Conservation (phyloP, 2,888 invertebrate genomes). For the Lycocerus yunnanus region DNA sequence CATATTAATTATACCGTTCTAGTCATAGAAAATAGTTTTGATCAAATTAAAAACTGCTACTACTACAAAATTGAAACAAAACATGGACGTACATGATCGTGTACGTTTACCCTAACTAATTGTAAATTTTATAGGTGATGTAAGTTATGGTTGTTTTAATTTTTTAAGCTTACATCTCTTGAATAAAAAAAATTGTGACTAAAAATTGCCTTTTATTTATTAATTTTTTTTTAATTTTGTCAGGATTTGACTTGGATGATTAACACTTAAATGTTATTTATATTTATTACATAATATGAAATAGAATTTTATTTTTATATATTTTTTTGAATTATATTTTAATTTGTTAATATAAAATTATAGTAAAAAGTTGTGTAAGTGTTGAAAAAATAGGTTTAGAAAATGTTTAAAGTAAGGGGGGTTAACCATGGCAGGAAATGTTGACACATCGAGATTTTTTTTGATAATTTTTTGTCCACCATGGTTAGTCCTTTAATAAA, state of each 20-base stretch:
- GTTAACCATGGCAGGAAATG: neutral
- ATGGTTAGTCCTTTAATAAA: neutral
- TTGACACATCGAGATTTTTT: neutral
- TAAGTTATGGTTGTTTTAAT: neutral
- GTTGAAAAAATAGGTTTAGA: neutral
- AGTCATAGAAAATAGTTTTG: constrained; percentile 4
- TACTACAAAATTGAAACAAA: neutral
- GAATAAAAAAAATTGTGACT: neutral
- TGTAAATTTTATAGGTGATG: neutral
- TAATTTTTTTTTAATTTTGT: neutral
- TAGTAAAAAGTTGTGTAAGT: neutral
- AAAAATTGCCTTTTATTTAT: neutral
- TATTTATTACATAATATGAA: neutral
- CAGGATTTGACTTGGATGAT: neutral
- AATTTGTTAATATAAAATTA: neutral
- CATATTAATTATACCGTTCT: neutral
- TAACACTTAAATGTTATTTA: neutral
- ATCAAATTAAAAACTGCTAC: neutral
- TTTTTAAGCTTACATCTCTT: neutral
- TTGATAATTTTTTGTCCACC: neutral
- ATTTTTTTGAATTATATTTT: neutral
- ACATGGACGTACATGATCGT: neutral
- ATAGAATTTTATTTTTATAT: neutral
- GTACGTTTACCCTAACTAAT: neutral
- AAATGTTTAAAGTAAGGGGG: neutral